Conservation (phyloP, 2,888 invertebrate species). For the Drepanosiphum platanoidis region DNA sequence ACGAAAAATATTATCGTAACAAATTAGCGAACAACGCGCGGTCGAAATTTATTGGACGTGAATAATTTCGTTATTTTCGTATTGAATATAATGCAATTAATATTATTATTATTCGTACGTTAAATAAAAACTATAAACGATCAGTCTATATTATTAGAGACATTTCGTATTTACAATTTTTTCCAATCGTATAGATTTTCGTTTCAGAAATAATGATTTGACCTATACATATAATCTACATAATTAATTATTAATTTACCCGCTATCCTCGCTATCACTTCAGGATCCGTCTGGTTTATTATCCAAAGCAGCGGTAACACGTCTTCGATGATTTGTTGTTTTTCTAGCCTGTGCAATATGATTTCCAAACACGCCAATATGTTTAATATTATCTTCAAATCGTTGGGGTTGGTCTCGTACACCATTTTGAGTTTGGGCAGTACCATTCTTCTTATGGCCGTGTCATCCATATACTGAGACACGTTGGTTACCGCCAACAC, state of each 20-base stretch:
- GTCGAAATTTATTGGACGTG: no score
- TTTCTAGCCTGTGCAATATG: constrained; percentile 84
- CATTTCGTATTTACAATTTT: no score
- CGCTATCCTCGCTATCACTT: constrained; percentile 88
- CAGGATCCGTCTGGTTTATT: constrained; percentile 87
- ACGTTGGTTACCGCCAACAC: constrained; percentile 87
- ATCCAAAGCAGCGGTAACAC: constrained; percentile 89
- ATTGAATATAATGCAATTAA: no score
- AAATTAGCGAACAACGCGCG: no score
- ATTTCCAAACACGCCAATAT: constrained; percentile 83
- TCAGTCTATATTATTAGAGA: no score
- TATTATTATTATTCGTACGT: no score
- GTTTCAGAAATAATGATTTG: no score
- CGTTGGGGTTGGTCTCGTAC: constrained; percentile 81
- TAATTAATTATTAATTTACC: constrained; percentile 74
- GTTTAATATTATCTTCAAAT: constrained; percentile 82
- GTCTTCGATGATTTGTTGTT: constrained; percentile 87
- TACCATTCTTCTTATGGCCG: constrained; percentile 81
- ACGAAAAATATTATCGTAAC: no score
- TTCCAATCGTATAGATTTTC: no score
- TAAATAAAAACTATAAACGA: no score
- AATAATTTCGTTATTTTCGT: no score
- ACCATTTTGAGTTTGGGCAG: constrained; percentile 84
- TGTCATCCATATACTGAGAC: constrained; percentile 84
- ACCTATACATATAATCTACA: constrained; percentile 5